phyloP scores from a whole-genome alignment of 2,113 vertebrate species.

The Phrynocephalus versicolor region DNA sequence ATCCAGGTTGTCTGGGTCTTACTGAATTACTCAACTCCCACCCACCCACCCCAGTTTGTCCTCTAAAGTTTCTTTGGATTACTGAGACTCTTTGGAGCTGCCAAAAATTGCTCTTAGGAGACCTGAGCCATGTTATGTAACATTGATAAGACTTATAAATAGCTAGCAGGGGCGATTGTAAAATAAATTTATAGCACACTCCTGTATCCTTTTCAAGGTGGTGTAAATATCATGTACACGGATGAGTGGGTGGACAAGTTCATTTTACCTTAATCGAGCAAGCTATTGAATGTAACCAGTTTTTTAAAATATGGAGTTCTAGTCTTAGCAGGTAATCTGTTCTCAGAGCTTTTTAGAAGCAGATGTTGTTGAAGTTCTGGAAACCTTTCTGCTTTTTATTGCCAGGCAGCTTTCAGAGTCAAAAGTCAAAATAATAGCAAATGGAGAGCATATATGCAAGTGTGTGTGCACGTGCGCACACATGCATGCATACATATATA shows the following conservation, averaged over 20 bases:
- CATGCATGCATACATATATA: not conserved
- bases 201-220: slow-evolving; percentile 42
- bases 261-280: slow-evolving; percentile 60
- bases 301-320: slow-evolving; percentile 68
- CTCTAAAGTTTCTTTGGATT: slow-evolving; percentile 39
- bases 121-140: slow-evolving; percentile 58
- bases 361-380: slow-evolving; percentile 62
- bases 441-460: slow-evolving; percentile 20
- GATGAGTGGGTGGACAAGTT: slow-evolving; percentile 63
- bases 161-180: slow-evolving; percentile 32
- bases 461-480: not conserved
- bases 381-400: slow-evolving; percentile 59
- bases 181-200: slow-evolving; percentile 39
- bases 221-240: slow-evolving; percentile 55
- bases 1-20: slow-evolving; percentile 48
- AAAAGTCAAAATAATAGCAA: slow-evolving; percentile 52
- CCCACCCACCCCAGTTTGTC: slow-evolving; percentile 31
- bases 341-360: slow-evolving; percentile 66
- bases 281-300: slow-evolving; percentile 45
- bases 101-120: slow-evolving; percentile 59
- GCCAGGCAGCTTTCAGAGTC: slow-evolving; percentile 55
- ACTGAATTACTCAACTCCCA: slow-evolving; percentile 42
- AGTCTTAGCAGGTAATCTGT: slow-evolving; percentile 65
- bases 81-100: slow-evolving; percentile 35
- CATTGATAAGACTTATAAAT: slow-evolving; percentile 30